Evolutionary conservation across 2,888 invertebrate genomes (phyloP).

Genomic region (Dolichomitus sp.): DNA sequence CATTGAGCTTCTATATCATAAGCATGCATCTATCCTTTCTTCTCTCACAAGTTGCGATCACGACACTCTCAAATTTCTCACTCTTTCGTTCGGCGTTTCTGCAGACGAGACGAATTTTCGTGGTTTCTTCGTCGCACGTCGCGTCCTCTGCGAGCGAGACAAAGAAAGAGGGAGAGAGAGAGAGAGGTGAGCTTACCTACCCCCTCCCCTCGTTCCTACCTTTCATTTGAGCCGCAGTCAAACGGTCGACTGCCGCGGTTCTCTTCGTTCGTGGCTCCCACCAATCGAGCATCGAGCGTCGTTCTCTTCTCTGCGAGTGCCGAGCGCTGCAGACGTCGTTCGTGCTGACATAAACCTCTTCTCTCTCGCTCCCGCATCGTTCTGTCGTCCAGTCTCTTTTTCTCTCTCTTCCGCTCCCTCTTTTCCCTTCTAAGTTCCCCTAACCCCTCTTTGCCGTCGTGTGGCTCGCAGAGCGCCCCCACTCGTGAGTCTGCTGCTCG

Average conservation of each 20-base stretch:
- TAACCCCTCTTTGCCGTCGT: conserved; percentile 8
- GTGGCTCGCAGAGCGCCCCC: neutral
- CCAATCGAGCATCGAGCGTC: conserved; percentile 50
- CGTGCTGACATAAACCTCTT: conserved; percentile 11
- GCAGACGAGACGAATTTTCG: conserved; percentile 9
- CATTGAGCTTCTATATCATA: conserved; percentile 8
- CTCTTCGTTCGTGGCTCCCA: conserved; percentile 62
- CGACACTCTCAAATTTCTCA: neutral
- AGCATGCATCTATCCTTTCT: conserved; percentile 7
- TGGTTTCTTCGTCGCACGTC: conserved; percentile 18
- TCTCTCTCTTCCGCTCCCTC: conserved; percentile 35
- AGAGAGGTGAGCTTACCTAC: conserved; percentile 11
- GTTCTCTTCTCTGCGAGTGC: conserved; percentile 16
- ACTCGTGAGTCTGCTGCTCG: conserved; percentile 19
- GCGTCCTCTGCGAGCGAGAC: conserved; percentile 12
- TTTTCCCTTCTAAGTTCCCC: conserved; percentile 32
- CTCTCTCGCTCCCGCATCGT: conserved; percentile 45
- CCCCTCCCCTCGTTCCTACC: conserved; percentile 47
- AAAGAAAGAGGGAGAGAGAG: too few relatives aligned
- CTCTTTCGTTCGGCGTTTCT: conserved; percentile 10
- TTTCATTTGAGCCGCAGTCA: conserved; percentile 56
- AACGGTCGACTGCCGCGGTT: conserved; percentile 60
- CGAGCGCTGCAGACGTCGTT: conserved; percentile 28
- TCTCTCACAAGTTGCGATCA: neutral
- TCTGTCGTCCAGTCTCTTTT: neutral